Evolutionary conservation across 2,113 vertebrate genomes (phyloP).

Genomic region (Callipepla californica): DNA sequence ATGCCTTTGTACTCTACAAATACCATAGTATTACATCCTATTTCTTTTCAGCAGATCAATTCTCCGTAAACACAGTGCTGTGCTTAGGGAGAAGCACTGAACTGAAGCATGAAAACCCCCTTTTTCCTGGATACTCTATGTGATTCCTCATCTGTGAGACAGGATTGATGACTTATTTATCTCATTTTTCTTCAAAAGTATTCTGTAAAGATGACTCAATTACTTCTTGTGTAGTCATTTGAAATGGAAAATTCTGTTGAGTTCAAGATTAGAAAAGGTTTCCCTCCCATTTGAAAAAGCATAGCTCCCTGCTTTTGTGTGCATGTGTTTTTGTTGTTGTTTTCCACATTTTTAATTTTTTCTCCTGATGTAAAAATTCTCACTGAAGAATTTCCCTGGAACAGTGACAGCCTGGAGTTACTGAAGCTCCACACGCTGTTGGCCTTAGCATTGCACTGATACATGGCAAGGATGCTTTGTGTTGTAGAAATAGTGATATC

Average conservation of each 20-base stretch:
- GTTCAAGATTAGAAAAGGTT: not conserved
- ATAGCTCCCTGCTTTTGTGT: not conserved
- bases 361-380: not conserved
- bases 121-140: not conserved
- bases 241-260: not conserved
- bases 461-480: not conserved
- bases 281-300: not conserved
- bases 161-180: not conserved
- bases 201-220: not conserved
- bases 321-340: not conserved
- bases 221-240: not conserved
- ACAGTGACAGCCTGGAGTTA: not conserved
- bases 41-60: conserved; percentile 24
- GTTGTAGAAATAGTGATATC: not conserved
- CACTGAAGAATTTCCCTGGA: not conserved
- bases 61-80: not conserved
- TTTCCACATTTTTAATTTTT: not conserved
- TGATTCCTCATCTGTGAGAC: not conserved
- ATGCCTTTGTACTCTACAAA: not conserved
- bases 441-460: not conserved
- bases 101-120: not conserved
- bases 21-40: not conserved
- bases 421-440: not conserved
- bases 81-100: not conserved
- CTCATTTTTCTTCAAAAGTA: not conserved